Base-by-base conservation (phyloP, 2,797 vertebrate genomes). In the Xyrichtys novacula region DNA sequence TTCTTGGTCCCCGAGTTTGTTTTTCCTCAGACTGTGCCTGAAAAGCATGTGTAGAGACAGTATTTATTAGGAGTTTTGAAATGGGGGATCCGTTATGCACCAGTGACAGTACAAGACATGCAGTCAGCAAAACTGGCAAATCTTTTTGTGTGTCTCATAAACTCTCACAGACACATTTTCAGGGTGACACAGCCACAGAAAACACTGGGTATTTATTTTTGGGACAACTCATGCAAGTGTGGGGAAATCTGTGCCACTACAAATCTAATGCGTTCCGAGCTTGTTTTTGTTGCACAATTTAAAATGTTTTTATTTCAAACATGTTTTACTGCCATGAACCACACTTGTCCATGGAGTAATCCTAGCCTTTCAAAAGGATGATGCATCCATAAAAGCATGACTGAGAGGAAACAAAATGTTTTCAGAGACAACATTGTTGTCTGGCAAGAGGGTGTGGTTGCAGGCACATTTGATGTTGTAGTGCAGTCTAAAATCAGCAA, bases 101-200 rank as follows among this genome's bases (percentile, higher is more conserved):
- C 65, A 39, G 71, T 74, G 84, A 78, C 74, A 82, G 71, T 56
- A 60, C 66, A 77, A 83, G 77, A 80, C 74, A 71, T 67, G 53
- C 70, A 79, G 83, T 89, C 86, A 88, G 86, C 84, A 91, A 74
- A 88, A 83, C 48, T 78, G 71, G 61, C 54, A 77, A 72, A 80
- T 89, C 66, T 81, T 76, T 75, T 63, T 71, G 60, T 39, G 68
- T 57, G 74, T 81, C 68, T 83, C 78, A 82, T 80, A 87, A 89
- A 88, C 76, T 79, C 71, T 80, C 69, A 20, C 62, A 80, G 78
- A 79, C 65, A 79, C 53, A 74, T 57, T 71, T 40, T 56, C 84
- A 88, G 84, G 85, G 85, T 86, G 69, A 74, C 78, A 68, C 69
- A 63, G 71, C 70, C 63, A 52, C 54, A 74, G 58, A 65, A n/a